phyloP scores from a whole-genome alignment of 2,113 vertebrate species.

The Dermatemys mawii region DNA sequence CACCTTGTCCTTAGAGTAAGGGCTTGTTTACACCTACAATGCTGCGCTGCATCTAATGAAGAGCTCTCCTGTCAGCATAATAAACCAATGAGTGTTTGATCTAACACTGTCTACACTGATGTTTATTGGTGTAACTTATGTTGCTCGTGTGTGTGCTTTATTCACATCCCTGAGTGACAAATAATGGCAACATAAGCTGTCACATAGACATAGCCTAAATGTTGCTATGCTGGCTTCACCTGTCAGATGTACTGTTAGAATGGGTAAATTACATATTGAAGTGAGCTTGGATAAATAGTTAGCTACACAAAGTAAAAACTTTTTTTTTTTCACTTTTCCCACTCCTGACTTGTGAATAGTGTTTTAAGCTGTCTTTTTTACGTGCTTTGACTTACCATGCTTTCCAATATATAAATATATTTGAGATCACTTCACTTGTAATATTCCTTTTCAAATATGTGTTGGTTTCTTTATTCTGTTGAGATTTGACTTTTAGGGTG shows the following conservation, averaged over 20 bases:
- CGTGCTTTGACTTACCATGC: neutral
- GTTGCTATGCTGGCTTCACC: fast-evolving
- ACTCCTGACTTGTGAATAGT: neutral
- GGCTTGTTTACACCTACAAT: too few species aligned
- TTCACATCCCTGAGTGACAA: too few species aligned
- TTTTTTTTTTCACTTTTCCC: neutral
- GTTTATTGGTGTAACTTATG: too few species aligned
- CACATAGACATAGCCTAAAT: neutral
- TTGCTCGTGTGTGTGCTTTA: too few species aligned
- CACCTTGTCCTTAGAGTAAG: too few species aligned
- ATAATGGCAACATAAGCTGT: neutral
- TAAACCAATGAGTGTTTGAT: too few species aligned
- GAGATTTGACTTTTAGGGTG: fast-evolving
- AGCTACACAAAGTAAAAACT: neutral
- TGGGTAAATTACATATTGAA: fast-evolving
- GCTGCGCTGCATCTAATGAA: too few species aligned
- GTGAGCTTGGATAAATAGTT: fast-evolving
- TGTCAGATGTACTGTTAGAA: fast-evolving
- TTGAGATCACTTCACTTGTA: neutral
- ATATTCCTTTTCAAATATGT: neutral
- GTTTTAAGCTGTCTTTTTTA: neutral
- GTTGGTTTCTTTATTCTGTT: fast-evolving
- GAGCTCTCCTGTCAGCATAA: too few species aligned
- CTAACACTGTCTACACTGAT: too few species aligned
- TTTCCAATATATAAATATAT: neutral